Percentiles rank a stretch among this genome's conserved stretches.
These are phyloP conservation scores for Channa maculata DNA, from an alignment of 2,113 vertebrate genomes.

Conservation along the genomic window DNA sequence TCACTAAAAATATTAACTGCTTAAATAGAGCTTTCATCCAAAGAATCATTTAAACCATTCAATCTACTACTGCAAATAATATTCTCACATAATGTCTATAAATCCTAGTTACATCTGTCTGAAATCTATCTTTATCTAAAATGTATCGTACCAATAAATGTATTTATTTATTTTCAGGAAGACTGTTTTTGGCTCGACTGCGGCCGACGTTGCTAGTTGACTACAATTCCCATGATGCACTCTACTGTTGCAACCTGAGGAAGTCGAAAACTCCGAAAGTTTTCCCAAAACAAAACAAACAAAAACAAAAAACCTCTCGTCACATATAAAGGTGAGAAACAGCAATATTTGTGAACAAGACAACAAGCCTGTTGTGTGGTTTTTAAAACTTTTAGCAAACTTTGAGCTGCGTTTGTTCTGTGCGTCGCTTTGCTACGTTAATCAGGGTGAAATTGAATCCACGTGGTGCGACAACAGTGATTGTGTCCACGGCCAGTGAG, in stretches of 20 bases:
- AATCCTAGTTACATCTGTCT: too few relatives aligned
- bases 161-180: too few relatives aligned
- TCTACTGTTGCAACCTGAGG: neutral
- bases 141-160: neutral
- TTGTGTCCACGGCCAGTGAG: conserved; percentile 16
- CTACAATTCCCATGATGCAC: conserved; percentile 74
- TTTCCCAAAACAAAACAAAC: too few relatives aligned
- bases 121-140: neutral
- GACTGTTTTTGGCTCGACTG: neutral
- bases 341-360: neutral
- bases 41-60: too few relatives aligned
- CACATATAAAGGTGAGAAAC: conserved; percentile 11
- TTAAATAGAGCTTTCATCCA: too few relatives aligned
- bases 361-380: rapidly evolving
- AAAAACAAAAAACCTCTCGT: too few relatives aligned
- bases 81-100: too few relatives aligned
- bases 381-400: neutral
- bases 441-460: conserved; percentile 24
- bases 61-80: too few relatives aligned
- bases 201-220: neutral
- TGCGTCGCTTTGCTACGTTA: neutral
- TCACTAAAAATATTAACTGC: too few relatives aligned
- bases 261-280: conserved; percentile 33
- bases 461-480: conserved; percentile 46
- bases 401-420: neutral